phyloP scores from a whole-genome alignment of 1,140 invertebrate species.

The Pteromalus puparum region DNA sequence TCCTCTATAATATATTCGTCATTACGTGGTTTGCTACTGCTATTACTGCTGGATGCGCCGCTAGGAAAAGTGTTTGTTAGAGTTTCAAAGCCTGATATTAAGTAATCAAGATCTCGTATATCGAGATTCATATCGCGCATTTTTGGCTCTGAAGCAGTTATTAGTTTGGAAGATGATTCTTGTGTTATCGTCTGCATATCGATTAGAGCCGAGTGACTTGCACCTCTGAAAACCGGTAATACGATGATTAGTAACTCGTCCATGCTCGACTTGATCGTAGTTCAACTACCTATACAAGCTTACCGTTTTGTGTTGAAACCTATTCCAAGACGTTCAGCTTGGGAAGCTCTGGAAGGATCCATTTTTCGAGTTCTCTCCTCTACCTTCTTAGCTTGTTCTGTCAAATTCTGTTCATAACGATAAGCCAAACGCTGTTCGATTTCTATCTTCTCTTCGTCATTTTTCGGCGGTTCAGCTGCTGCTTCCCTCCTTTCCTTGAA shows the following conservation, averaged over 20 bases:
- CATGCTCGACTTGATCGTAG: neutral
- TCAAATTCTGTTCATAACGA: constrained; percentile 83
- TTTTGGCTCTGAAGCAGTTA: constrained; percentile 64
- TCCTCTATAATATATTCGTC: constrained; percentile 69
- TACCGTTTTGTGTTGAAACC: constrained; percentile 83
- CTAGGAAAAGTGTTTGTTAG: constrained; percentile 33
- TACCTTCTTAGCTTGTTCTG: constrained; percentile 85
- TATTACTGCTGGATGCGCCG: constrained; percentile 22
- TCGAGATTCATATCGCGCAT: constrained; percentile 58
- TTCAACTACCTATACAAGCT: constrained; percentile 41
- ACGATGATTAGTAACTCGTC: neutral
- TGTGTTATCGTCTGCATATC: constrained; percentile 97
- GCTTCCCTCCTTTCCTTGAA: constrained; percentile 83
- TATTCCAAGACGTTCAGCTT: constrained; percentile 96
- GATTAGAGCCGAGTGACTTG: constrained; percentile 93
- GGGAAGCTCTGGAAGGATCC: constrained; percentile 92
- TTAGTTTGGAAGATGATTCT: constrained; percentile 74
- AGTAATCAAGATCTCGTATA: constrained; percentile 55
- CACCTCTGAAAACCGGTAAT: constrained; percentile 77
- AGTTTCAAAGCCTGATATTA: constrained; percentile 46
- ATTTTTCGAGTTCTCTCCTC: constrained; percentile 85
- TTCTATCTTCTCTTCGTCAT: constrained; percentile 66
- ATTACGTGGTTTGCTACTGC: constrained; percentile 56
- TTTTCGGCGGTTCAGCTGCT: constrained; percentile 64
- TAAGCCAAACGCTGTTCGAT: constrained; percentile 91